A percentile compares a stretch with the other conserved stretches of the same genome.
phyloP scores from a whole-genome alignment of 2,888 invertebrate genomes.

The Actias luna region DNA sequence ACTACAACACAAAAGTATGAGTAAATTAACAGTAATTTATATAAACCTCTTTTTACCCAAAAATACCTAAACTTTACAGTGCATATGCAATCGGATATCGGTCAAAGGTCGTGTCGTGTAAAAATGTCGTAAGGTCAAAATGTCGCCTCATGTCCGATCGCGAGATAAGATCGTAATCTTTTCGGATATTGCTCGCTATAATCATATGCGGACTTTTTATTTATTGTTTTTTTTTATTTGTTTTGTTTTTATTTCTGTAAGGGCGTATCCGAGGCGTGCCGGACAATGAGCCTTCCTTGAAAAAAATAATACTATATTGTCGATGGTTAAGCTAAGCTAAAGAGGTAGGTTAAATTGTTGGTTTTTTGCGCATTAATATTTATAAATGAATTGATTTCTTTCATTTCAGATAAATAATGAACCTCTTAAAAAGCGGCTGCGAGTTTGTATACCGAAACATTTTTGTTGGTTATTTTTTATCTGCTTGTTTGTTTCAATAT shows the following conservation, averaged over 20 bases:
- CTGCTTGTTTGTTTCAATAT: not conserved
- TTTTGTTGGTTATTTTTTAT: conserved; percentile 3
- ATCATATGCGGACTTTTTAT: conserved; percentile 74
- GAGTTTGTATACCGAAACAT: not conserved
- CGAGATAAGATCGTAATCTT: conserved; percentile 78
- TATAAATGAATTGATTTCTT: conserved; percentile 15
- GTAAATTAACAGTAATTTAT: not conserved
- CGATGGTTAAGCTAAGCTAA: conserved; percentile 36
- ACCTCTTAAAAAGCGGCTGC: conserved; percentile 5
- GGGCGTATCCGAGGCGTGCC: conserved; percentile 63
- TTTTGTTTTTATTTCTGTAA: conserved; percentile 45
- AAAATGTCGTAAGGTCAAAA: conserved; percentile 61
- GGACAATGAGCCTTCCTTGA: conserved; percentile 54
- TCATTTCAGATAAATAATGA: conserved; percentile 12
- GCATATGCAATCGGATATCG: not conserved
- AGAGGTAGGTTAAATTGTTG: conserved; percentile 7
- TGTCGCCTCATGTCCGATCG: conserved; percentile 67
- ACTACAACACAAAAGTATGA: not conserved
- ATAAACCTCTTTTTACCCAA: not conserved
- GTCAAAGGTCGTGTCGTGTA: conserved; percentile 29
- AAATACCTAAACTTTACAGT: conserved; percentile 11
- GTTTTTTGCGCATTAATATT: conserved; percentile 18
- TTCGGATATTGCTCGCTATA: conserved; percentile 80
- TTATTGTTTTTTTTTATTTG: conserved; percentile 36
- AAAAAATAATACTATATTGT: conserved; percentile 24